phyloP scores from a whole-genome alignment of 2,797 vertebrate species.

The Pseudopleuronectes americanus region DNA sequence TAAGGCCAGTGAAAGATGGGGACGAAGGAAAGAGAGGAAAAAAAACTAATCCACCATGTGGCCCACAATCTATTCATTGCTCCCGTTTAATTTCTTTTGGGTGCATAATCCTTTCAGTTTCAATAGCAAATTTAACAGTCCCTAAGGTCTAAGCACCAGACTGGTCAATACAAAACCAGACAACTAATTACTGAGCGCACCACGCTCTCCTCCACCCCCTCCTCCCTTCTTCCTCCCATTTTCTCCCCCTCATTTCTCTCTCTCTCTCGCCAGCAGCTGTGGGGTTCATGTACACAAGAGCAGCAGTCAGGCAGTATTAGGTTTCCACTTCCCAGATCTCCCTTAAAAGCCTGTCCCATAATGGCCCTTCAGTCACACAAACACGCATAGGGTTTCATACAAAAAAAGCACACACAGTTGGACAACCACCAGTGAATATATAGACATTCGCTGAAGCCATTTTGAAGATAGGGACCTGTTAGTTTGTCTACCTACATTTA shows the following conservation, averaged over 20 bases:
- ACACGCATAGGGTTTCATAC: slow-evolving; percentile 75
- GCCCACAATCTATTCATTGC: slow-evolving; percentile 85
- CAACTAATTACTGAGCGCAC: slow-evolving; percentile 86
- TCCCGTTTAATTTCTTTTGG: slow-evolving; percentile 86
- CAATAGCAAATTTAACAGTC: slow-evolving; percentile 88
- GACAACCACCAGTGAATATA: slow-evolving; percentile 51
- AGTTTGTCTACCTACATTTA: neutral
- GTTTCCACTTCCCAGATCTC: slow-evolving; percentile 85
- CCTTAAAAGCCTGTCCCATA: slow-evolving; percentile 85
- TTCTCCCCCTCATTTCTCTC: slow-evolving; percentile 32
- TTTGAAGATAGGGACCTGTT: slow-evolving; percentile 33
- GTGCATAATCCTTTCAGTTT: slow-evolving; percentile 86
- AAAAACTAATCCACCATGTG: slow-evolving; percentile 68
- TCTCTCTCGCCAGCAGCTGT: slow-evolving; percentile 74
- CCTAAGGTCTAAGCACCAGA: slow-evolving; percentile 85
- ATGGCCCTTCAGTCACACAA: slow-evolving; percentile 84
- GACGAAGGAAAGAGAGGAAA: slow-evolving; percentile 21
- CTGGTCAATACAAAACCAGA: slow-evolving; percentile 90
- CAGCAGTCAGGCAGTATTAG: slow-evolving; percentile 80
- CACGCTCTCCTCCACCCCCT: slow-evolving; percentile 63
- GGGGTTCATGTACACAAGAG: slow-evolving; percentile 82
- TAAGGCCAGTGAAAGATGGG: slow-evolving; percentile 18
- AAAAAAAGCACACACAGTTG: slow-evolving; percentile 64
- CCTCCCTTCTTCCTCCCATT: slow-evolving; percentile 38
- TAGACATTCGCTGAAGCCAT: slow-evolving; percentile 43